phyloP scores from a whole-genome alignment of 2,113 vertebrate genomes.

The Bothrops jararaca region DNA sequence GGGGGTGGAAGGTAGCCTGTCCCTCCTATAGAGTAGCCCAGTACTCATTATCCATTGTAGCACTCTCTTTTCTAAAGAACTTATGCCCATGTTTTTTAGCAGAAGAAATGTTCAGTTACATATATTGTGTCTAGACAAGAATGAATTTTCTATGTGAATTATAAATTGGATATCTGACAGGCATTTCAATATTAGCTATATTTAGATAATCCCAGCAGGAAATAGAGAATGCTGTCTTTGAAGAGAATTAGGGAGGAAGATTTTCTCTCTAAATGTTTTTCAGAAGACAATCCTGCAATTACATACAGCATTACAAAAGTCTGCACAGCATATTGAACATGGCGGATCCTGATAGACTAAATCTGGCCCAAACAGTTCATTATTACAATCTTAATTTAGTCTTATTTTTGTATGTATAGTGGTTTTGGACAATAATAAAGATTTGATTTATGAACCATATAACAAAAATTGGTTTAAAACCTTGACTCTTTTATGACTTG shows the following conservation, averaged over 20 bases:
- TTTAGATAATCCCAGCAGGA: constrained; percentile 51
- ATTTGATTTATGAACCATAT: neutral
- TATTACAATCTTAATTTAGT: neutral
- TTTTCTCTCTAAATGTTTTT: constrained; percentile 28
- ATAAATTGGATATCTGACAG: constrained; percentile 53
- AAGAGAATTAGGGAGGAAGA: constrained; percentile 34
- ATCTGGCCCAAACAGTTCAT: neutral
- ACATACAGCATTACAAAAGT: neutral
- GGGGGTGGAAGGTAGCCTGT: constrained; percentile 8
- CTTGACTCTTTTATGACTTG: no score
- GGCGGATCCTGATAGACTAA: neutral
- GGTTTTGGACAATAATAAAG: neutral
- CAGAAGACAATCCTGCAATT: neutral
- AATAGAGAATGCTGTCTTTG: constrained; percentile 38
- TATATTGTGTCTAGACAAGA: constrained; percentile 30
- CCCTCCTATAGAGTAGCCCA: neutral
- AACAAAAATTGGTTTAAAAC: neutral
- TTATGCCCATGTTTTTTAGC: constrained; percentile 9
- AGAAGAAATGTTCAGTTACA: constrained; percentile 32
- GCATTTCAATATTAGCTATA: constrained; percentile 40
- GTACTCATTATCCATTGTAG: neutral
- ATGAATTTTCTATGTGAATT: constrained; percentile 42
- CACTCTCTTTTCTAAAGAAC: constrained; percentile 2
- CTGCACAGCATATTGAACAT: neutral
- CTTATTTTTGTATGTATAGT: neutral